Evolutionary conservation across 2,888 invertebrate genomes (phyloP).

Genomic region (Watsonalla binaria): DNA sequence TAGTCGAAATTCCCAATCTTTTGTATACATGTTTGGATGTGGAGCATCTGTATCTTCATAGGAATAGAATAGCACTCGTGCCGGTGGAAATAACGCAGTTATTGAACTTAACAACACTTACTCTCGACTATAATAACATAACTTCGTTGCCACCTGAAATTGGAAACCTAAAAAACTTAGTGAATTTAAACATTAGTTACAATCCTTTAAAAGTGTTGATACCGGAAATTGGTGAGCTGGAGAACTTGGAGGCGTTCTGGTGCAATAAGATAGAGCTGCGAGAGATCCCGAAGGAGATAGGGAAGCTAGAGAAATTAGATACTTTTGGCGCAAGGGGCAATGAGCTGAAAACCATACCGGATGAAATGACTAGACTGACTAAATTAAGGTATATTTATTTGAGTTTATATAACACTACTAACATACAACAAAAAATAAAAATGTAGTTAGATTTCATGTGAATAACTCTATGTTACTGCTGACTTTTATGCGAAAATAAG

Average conservation of each 20-base stretch:
- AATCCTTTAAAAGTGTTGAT: conserved; percentile 80
- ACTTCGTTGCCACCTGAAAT: conserved; percentile 79
- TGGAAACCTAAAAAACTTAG: conserved; percentile 77
- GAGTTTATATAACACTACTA: neutral
- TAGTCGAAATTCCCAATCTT: conserved; percentile 77
- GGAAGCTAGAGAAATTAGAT: conserved; percentile 78
- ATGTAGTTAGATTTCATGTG: no score
- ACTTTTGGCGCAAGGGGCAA: conserved; percentile 84
- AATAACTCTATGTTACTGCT: no score
- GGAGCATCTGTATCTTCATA: conserved; percentile 81
- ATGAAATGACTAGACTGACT: conserved; percentile 74
- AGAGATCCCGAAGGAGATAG: conserved; percentile 80
- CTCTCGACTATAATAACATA: conserved; percentile 82
- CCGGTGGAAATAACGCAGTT: conserved; percentile 71
- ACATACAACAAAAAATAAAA: no score
- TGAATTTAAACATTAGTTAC: conserved; percentile 82
- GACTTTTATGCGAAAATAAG: no score
- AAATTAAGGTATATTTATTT: conserved; percentile 69
- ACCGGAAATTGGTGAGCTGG: conserved; percentile 79
- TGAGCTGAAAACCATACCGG: conserved; percentile 75
- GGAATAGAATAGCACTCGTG: conserved; percentile 78
- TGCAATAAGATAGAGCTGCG: conserved; percentile 79
- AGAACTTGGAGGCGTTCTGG: conserved; percentile 82
- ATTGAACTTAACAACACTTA: conserved; percentile 78
- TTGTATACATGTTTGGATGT: conserved; percentile 78